Conservation (phyloP, 1,140 invertebrate species). For the Bicyclus anynana region DNA sequence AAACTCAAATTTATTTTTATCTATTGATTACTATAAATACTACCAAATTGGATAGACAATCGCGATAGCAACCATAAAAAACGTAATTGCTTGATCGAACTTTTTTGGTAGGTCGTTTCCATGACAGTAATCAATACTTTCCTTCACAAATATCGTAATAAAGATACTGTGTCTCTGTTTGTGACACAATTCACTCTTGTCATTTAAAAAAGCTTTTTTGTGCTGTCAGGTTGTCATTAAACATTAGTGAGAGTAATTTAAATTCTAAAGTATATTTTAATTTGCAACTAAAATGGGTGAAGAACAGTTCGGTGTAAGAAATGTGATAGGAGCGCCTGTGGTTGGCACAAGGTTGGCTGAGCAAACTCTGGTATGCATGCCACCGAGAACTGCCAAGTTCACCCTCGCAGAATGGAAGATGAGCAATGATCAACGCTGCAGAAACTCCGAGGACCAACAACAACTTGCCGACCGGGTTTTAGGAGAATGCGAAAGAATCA, state of each 20-base stretch:
- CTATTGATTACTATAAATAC: too few relatives aligned
- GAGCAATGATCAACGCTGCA: slow-evolving; percentile 81
- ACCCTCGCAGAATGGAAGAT: slow-evolving; percentile 85
- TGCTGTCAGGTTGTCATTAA: slow-evolving; percentile 15
- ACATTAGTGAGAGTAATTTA: slow-evolving; percentile 19
- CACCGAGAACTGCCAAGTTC: slow-evolving; percentile 79
- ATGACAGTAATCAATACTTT: slow-evolving; percentile 28
- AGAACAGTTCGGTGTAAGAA: slow-evolving; percentile 57
- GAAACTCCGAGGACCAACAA: slow-evolving; percentile 84
- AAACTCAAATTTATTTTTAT: too few relatives aligned
- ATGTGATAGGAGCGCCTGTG: slow-evolving; percentile 59
- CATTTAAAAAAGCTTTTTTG: not conserved
- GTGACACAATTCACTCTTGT: too few relatives aligned
- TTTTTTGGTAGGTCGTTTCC: slow-evolving; percentile 16
- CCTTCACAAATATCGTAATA: too few relatives aligned
- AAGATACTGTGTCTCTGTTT: too few relatives aligned
- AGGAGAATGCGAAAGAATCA: slow-evolving; percentile 80
- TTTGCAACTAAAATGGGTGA: slow-evolving; percentile 47
- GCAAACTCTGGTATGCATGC: slow-evolving; percentile 72
- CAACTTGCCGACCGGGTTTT: slow-evolving; percentile 84
- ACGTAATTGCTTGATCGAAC: slow-evolving; percentile 25
- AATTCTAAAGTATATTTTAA: slow-evolving; percentile 21
- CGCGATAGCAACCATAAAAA: slow-evolving; percentile 10
- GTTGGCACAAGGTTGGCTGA: slow-evolving; percentile 58
- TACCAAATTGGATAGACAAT: too few relatives aligned